A percentile compares a stretch with the other conserved stretches of the same genome.
Evolutionary conservation across 2,113 vertebrate species (phyloP).

Genomic region (Otus sunia): DNA sequence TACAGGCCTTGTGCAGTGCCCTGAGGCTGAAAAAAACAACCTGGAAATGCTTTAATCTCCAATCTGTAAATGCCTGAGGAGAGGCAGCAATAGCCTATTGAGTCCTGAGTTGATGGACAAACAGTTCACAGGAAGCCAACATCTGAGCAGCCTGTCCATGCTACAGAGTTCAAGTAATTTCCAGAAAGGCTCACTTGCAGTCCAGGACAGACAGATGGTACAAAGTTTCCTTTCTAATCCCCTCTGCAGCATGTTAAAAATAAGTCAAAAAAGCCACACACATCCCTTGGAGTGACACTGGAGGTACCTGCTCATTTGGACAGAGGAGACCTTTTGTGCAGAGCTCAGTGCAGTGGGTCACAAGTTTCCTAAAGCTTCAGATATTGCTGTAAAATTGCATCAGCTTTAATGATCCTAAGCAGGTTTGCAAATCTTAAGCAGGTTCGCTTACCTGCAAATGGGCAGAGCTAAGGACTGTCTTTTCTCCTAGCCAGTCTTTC

Average conservation of each 20-base stretch:
- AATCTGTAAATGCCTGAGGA: not conserved
- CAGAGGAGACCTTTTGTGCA: not conserved
- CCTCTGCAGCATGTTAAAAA: not conserved
- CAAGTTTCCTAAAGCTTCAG: not conserved
- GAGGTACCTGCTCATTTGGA: not conserved
- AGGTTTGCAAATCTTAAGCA: not conserved
- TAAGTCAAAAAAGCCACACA: not conserved
- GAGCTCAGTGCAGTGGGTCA: not conserved
- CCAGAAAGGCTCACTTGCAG: not conserved
- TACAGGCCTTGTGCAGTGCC: not conserved
- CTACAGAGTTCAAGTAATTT: not conserved
- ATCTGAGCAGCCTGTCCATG: not conserved
- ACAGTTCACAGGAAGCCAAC: not conserved
- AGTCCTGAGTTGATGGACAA: not conserved
- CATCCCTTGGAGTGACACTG: fast-evolving
- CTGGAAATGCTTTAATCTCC: not conserved
- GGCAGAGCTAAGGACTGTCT: not conserved
- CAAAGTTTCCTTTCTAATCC: not conserved
- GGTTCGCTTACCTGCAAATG: not conserved
- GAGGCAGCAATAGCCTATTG: not conserved
- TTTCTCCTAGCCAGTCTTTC: not conserved
- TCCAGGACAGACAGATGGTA: not conserved
- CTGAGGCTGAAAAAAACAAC: not conserved
- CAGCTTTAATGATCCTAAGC: not conserved
- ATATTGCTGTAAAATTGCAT: not conserved